Percentiles rank a stretch among this genome's conserved stretches.
These are phyloP conservation scores for Brachyptera risi DNA, from an alignment of 2,888 invertebrate genomes.

Conservation along the genomic window DNA sequence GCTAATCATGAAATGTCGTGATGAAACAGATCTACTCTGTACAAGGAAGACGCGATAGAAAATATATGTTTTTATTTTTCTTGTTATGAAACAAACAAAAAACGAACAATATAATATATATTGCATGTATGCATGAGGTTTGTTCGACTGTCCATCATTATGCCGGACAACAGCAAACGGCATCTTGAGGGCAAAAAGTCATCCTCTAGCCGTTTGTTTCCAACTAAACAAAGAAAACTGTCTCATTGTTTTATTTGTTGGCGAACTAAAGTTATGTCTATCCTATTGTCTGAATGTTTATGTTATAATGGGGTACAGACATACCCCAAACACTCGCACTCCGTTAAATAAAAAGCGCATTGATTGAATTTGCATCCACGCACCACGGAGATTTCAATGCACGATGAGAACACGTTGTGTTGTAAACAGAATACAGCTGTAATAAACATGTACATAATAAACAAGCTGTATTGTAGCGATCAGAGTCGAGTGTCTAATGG, in stretches of 20 bases:
- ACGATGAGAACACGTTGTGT: not conserved
- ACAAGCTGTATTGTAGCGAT: too few relatives aligned
- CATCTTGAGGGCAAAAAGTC: not conserved
- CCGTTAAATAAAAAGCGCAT: too few relatives aligned
- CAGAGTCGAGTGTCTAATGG: too few relatives aligned
- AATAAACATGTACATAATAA: too few relatives aligned
- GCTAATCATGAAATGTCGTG: slow-evolving; percentile 10
- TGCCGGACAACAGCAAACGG: not conserved
- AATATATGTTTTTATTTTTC: not conserved
- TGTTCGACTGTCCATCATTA: slow-evolving; percentile 13
- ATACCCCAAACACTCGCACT: slow-evolving; percentile 1
- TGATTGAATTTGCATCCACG: too few relatives aligned
- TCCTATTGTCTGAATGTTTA: slow-evolving; percentile 14
- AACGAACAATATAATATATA: too few relatives aligned
- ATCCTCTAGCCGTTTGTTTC: not conserved
- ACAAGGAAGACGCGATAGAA: not conserved
- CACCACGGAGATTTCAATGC: not conserved
- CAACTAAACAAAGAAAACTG: slow-evolving; percentile 16
- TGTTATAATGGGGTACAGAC: slow-evolving; percentile 15
- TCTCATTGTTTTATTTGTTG: slow-evolving; percentile 15
- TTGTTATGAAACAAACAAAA: too few relatives aligned
- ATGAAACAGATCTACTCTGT: not conserved
- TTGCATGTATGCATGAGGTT: too few relatives aligned
- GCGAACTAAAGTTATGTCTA: slow-evolving; percentile 12
- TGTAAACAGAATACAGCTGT: too few relatives aligned